phyloP scores from a whole-genome alignment of 2,797 vertebrate species.

The Syngnathus rostellatus region DNA sequence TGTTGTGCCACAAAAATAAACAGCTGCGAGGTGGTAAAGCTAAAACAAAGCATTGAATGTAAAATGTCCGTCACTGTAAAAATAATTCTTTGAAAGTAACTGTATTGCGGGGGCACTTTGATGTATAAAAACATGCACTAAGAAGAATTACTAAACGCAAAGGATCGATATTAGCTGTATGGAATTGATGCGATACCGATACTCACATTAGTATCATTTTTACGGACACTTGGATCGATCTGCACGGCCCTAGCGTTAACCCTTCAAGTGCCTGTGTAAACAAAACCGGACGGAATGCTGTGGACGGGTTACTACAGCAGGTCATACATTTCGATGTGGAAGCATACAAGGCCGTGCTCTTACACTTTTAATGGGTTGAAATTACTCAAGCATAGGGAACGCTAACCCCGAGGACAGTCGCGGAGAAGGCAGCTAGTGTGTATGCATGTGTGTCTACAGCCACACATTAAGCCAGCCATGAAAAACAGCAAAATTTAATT shows the following conservation, averaged over 20 bases:
- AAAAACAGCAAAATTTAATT: background rate
- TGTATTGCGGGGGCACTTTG: too few species aligned
- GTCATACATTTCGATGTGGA: slow-evolving; percentile 53
- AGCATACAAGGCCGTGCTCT: slow-evolving; percentile 52
- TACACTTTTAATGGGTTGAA: slow-evolving; percentile 61
- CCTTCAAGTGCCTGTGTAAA: slow-evolving; percentile 57
- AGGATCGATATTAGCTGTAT: too few species aligned
- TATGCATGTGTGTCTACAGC: background rate
- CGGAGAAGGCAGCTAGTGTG: background rate
- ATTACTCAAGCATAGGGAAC: slow-evolving; percentile 53
- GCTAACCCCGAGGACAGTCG: slow-evolving; percentile 46
- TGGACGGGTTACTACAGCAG: slow-evolving; percentile 38
- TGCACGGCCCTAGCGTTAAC: slow-evolving; percentile 50
- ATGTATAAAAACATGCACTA: too few species aligned
- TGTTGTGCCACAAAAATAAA: too few species aligned
- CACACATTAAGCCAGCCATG: background rate
- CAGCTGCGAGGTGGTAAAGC: too few species aligned
- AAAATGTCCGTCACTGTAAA: too few species aligned
- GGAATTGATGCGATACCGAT: too few species aligned
- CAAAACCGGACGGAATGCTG: slow-evolving; percentile 36
- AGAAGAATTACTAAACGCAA: too few species aligned
- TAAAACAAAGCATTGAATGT: too few species aligned
- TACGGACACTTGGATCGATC: too few species aligned
- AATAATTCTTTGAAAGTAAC: too few species aligned
- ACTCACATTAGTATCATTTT: too few species aligned